These are phyloP conservation scores for Chymomyza costata DNA, from an alignment of 1,140 invertebrate genomes.

Conservation along the genomic window DNA sequence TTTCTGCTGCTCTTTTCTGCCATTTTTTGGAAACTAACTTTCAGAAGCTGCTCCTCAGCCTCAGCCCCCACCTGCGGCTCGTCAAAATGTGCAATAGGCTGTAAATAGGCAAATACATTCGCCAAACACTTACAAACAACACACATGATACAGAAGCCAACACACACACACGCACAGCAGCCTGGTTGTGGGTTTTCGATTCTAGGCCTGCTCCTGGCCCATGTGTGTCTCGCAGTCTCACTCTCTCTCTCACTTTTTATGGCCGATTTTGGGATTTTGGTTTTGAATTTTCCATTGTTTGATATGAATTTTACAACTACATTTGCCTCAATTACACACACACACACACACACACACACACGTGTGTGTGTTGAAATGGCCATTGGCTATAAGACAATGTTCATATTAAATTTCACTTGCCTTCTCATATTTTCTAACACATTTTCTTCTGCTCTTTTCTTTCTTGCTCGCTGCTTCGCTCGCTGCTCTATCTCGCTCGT, in stretches of 20 bases:
- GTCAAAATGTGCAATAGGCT: slow-evolving; percentile 66
- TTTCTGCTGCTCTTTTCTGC: background rate
- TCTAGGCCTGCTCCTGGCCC: too few relatives aligned
- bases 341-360: too few relatives aligned
- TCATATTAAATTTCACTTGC: slow-evolving; percentile 38
- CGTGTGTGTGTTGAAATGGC: background rate
- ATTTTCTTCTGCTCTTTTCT: slow-evolving; percentile 23
- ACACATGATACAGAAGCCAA: background rate
- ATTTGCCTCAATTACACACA: slow-evolving; percentile 9
- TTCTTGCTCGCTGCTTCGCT: slow-evolving; percentile 10
- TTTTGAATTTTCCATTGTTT: slow-evolving; percentile 37
- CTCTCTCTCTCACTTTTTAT: too few relatives aligned
- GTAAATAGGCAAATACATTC: slow-evolving; percentile 68
- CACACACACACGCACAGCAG: slow-evolving; percentile 13
- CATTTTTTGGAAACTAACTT: too few relatives aligned
- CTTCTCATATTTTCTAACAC: slow-evolving; percentile 35
- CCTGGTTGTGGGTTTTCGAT: too few relatives aligned
- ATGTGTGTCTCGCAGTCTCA: too few relatives aligned
- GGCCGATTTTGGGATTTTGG: slow-evolving; percentile 39
- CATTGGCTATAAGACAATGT: slow-evolving; percentile 33
- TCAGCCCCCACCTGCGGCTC: slow-evolving; percentile 11
- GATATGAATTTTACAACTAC: slow-evolving; percentile 42
- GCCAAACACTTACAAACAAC: too few relatives aligned
- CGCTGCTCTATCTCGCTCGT: background rate
- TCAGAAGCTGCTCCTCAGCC: too few relatives aligned